These are phyloP conservation scores for Hypselothyrea guttata DNA, from an alignment of 2,888 invertebrate species.

Conservation along the genomic window DNA sequence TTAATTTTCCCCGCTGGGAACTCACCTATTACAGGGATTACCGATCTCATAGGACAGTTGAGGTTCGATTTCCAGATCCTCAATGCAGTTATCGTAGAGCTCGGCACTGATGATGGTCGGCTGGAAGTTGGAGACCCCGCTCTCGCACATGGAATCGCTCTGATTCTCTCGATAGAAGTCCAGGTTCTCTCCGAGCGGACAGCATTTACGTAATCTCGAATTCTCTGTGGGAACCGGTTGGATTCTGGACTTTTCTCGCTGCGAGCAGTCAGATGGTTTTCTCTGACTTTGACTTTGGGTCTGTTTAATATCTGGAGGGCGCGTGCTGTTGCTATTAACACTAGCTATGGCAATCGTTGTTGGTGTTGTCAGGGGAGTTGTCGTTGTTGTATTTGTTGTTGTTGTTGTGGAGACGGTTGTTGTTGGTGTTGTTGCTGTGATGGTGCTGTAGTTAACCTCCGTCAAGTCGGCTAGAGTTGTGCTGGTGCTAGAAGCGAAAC, in stretches of 20 bases:
- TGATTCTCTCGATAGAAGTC: slow-evolving; percentile 68
- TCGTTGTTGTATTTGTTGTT: neutral
- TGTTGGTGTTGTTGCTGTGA: slow-evolving; percentile 12
- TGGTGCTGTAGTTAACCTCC: slow-evolving; percentile 5
- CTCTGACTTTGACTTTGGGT: slow-evolving; percentile 2
- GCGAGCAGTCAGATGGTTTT: slow-evolving; percentile 72
- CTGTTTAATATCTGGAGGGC: slow-evolving; percentile 11
- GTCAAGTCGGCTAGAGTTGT: slow-evolving; percentile 1
- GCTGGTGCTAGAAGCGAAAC: neutral
- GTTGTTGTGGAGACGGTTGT: slow-evolving; percentile 13
- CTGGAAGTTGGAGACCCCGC: slow-evolving; percentile 44
- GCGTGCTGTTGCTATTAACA: slow-evolving; percentile 28
- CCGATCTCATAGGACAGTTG: slow-evolving; percentile 74
- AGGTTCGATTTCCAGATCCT: slow-evolving; percentile 75
- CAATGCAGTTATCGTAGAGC: slow-evolving; percentile 81
- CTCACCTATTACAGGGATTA: slow-evolving; percentile 81
- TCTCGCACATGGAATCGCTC: slow-evolving; percentile 69
- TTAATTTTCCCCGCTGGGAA: neutral
- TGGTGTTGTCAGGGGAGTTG: neutral
- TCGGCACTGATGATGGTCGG: slow-evolving; percentile 75
- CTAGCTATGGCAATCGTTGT: slow-evolving; percentile 1
- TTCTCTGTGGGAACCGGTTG: slow-evolving; percentile 65
- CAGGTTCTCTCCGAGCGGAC: slow-evolving; percentile 79
- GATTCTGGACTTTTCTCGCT: slow-evolving; percentile 63
- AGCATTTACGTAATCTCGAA: slow-evolving; percentile 83